These are phyloP conservation scores for Hephaestus fuliginosus DNA, from an alignment of 2,797 vertebrate genomes.

Conservation along the genomic window DNA sequence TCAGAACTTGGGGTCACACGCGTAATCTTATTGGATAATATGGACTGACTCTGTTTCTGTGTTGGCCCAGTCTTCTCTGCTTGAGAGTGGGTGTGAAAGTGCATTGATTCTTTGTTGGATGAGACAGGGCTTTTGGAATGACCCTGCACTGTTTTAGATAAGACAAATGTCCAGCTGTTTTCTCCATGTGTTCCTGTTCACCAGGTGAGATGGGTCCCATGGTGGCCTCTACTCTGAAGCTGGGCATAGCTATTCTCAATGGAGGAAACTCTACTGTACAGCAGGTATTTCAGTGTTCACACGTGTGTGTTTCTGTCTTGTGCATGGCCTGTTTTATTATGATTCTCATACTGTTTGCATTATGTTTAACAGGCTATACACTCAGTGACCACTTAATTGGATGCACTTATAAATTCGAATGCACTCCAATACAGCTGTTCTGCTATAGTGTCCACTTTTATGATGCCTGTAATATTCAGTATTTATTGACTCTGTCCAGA, in stretches of 20 bases:
- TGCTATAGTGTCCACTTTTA: neutral
- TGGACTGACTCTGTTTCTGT: neutral
- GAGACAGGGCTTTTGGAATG: neutral
- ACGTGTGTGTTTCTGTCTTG: neutral
- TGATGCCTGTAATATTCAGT: neutral
- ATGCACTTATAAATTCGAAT: neutral
- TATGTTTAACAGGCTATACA: neutral
- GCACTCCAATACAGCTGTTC: neutral
- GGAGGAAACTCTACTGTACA: slow-evolving; percentile 97
- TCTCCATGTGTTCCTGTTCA: slow-evolving; percentile 21
- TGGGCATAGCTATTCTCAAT: slow-evolving; percentile 95
- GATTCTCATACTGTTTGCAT: neutral
- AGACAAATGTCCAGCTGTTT: neutral
- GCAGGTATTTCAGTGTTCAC: slow-evolving; percentile 85
- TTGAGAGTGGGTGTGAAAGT: neutral
- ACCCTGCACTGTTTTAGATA: neutral
- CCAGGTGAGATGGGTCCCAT: slow-evolving; percentile 96
- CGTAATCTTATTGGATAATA: neutral
- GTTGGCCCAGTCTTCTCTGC: neutral
- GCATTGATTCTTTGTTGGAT: neutral
- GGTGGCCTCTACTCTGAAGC: slow-evolving; percentile 96
- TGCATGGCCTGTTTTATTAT: too few relatives aligned
- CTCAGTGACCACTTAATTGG: neutral
- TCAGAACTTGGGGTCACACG: neutral
- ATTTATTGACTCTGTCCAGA: neutral